phyloP scores from a whole-genome alignment of 1,140 invertebrate genomes.

The Philopotamus ludificatus region DNA sequence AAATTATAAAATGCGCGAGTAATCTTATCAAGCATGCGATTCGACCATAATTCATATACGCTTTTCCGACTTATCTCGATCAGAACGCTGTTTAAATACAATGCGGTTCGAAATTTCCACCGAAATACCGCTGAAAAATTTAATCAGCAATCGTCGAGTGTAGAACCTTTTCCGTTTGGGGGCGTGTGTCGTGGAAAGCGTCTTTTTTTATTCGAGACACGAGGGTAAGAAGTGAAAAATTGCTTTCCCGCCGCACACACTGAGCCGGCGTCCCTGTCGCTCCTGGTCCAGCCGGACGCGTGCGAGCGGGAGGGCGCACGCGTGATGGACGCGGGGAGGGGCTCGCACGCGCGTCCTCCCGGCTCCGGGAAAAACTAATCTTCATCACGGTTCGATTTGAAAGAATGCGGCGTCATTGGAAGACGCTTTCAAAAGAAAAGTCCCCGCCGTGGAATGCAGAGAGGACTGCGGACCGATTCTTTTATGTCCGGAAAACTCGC shows the following conservation, averaged over 20 bases:
- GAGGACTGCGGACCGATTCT: neutral
- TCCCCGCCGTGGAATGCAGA: neutral
- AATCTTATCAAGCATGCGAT: no score
- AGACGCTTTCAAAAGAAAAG: slow-evolving; percentile 23
- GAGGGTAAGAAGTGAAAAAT: slow-evolving; percentile 34
- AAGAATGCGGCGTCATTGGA: slow-evolving; percentile 1
- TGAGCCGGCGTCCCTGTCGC: slow-evolving; percentile 16
- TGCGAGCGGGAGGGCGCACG: slow-evolving; percentile 4
- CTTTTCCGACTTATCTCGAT: no score
- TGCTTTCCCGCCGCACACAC: slow-evolving; percentile 38
- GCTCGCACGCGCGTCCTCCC: neutral
- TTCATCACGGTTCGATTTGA: neutral
- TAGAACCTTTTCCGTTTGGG: slow-evolving; percentile 5
- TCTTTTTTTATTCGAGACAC: slow-evolving; percentile 4
- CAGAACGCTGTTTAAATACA: no score
- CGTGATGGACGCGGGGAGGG: slow-evolving; percentile 22
- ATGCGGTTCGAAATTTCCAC: no score
- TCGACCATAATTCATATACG: no score
- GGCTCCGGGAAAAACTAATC: neutral
- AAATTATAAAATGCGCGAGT: no score
- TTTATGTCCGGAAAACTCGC: slow-evolving; percentile 16
- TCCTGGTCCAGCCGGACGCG: neutral
- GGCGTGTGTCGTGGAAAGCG: slow-evolving; percentile 3
- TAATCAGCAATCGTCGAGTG: neutral
- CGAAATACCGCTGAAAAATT: no score